A percentile compares a stretch with the other conserved stretches of the same genome.
Evolutionary conservation across 2,888 invertebrate species (phyloP).

Genomic region (Osedax frankpressi): DNA sequence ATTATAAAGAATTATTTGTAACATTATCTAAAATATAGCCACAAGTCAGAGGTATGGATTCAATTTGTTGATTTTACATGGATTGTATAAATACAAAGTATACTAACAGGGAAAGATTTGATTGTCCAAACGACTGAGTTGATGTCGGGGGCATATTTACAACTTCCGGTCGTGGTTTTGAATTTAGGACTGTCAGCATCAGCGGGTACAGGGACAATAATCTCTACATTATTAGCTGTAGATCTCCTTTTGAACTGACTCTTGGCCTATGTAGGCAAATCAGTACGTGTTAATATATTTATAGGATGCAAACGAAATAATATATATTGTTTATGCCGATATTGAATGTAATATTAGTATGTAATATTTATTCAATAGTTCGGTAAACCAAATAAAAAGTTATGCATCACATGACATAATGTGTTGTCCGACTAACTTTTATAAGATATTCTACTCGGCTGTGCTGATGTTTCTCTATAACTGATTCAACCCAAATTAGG

Average conservation of each 20-base stretch:
- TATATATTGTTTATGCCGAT: background rate
- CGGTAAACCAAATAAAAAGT: no score
- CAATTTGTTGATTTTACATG: no score
- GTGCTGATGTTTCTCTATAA: constrained; percentile 90
- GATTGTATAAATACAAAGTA: no score
- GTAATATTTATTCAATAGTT: no score
- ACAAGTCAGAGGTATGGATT: no score
- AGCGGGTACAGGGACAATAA: constrained; percentile 51
- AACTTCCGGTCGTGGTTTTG: constrained; percentile 89
- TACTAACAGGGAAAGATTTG: constrained; percentile 72
- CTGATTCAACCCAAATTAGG: constrained; percentile 95
- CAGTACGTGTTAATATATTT: background rate
- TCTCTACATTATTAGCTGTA: constrained; percentile 96
- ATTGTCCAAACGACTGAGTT: constrained; percentile 94
- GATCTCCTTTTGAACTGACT: constrained; percentile 85
- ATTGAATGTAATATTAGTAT: background rate
- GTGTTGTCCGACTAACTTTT: constrained; percentile 50
- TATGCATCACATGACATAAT: background rate
- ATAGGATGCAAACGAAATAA: background rate
- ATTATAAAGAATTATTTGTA: no score
- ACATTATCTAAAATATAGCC: no score
- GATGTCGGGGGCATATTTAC: constrained; percentile 91
- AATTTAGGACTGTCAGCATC: constrained; percentile 98
- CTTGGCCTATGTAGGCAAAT: constrained; percentile 58
- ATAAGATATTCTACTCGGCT: constrained; percentile 97